Evolutionary conservation across 2,888 invertebrate genomes (phyloP).

Genomic region (Steinernema carpocapsae): DNA sequence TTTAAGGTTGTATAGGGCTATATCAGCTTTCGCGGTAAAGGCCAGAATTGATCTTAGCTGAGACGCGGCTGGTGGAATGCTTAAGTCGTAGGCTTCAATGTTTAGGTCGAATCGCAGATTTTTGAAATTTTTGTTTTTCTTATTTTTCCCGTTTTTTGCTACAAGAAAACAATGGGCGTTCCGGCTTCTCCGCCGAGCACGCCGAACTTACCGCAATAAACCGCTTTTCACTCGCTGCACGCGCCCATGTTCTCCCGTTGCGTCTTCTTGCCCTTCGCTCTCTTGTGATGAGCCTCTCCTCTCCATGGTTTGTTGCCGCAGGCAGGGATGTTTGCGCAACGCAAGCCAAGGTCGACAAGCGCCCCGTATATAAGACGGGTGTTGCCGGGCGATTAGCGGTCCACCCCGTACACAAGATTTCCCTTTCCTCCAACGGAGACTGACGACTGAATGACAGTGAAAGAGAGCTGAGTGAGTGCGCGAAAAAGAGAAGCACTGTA

Average conservation of each 20-base stretch:
- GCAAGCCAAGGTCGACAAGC: slow-evolving; percentile 23
- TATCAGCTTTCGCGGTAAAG: no score
- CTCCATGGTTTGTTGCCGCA: slow-evolving; percentile 4
- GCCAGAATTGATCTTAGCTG: no score
- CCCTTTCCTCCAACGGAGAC: not conserved
- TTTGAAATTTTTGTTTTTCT: no score
- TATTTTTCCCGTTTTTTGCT: no score
- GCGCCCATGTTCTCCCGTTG: no score
- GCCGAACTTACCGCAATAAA: slow-evolving; percentile 25
- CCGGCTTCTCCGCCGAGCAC: not conserved
- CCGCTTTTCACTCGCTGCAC: no score
- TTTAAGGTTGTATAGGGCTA: no score
- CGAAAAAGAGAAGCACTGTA: not conserved
- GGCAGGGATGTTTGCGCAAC: slow-evolving; percentile 25
- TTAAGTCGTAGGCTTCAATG: no score
- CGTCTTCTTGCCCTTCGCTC: not conserved
- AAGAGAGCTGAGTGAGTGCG: not conserved
- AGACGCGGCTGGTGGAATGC: no score
- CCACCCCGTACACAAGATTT: not conserved
- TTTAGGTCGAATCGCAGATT: no score
- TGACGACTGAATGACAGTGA: not conserved
- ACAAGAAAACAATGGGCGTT: slow-evolving; percentile 30
- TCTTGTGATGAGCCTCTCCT: not conserved
- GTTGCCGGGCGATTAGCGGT: slow-evolving; percentile 5
- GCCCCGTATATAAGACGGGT: slow-evolving; percentile 29